These are phyloP conservation scores for Urocitellus parryii DNA, from an alignment of 2,113 vertebrate species.

Conservation along the genomic window DNA sequence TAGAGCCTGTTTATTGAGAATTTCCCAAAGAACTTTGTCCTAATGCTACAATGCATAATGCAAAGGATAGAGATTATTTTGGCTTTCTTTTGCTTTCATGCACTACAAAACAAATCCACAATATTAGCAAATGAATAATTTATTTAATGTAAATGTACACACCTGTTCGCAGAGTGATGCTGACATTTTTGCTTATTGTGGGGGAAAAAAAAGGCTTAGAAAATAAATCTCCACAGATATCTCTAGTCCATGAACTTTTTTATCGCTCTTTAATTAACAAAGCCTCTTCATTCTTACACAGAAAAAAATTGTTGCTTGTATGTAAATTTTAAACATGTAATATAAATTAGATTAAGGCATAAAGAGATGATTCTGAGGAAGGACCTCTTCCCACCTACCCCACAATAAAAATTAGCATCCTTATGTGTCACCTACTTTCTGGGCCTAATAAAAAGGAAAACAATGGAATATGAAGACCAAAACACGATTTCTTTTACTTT, in stretches of 20 bases:
- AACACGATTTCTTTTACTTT: neutral
- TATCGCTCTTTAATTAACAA: constrained; percentile 29
- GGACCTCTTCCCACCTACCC: fast-evolving
- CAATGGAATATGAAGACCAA: neutral
- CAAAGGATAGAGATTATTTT: constrained; percentile 50
- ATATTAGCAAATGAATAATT: constrained; percentile 75
- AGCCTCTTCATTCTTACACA: neutral
- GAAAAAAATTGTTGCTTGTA: neutral
- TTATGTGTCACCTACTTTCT: neutral
- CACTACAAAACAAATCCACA: constrained; percentile 46
- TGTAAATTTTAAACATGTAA: neutral
- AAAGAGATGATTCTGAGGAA: neutral
- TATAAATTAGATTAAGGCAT: neutral
- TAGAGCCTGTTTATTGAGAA: neutral
- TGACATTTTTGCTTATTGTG: constrained; percentile 43
- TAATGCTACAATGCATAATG: constrained; percentile 61
- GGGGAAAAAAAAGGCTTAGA: neutral
- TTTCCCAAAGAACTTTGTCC: neutral
- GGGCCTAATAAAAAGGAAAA: constrained; percentile 10
- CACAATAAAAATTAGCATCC: neutral
- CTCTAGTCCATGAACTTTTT: neutral
- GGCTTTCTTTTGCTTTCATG: constrained; percentile 13
- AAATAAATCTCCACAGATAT: constrained; percentile 43
- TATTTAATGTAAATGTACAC: constrained; percentile 71
- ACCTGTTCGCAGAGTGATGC: constrained; percentile 39